Base-by-base conservation (phyloP, 2,888 invertebrate species). In the Pandemis cinnamomeana region DNA sequence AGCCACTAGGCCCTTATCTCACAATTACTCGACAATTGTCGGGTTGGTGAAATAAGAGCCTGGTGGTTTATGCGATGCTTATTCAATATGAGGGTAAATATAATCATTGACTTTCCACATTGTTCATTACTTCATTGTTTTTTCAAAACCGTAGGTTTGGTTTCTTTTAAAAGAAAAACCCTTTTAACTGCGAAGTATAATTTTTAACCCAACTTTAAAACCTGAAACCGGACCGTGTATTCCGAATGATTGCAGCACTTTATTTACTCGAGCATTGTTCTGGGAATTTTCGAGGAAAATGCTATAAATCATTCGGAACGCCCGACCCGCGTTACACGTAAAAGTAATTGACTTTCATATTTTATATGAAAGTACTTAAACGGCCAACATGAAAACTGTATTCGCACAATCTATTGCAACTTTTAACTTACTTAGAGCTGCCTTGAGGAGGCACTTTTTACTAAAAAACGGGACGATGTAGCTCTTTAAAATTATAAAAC, bases 261-360 rank as follows among this genome's bases (percentile, higher is more conserved):
- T 72, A 72, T 75, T 67, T 71, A 67, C 71, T 55, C 62, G 71
- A 62, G 46, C 62, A 44, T 64, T 53, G 68, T 68, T 72, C 61
- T 64, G 71, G 71, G 61, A 71, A 61, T 70, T 70, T 71, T 69
- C 58, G 11, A 15, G 55, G 63, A 70, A 76, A 71, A 70, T 71
- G 76, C 80, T 76, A 83, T 84, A 79, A 80, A 83, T 84, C 82
- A 84, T 78, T 68, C 58, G 70, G 66, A 79, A 76, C 78, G 77
- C 77, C 78, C 71, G 42, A 60, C 60, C 55, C 46, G 15, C 53
- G 58, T 13, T 66, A 55, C 68, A n/a, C 41, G 48, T 41, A 48
- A 41, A 64, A 36, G 53, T 72, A 72, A 69, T 69, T 69, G 68
- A 69, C 63, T 69, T 69, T 72, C 58, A 72, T 69, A 72, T 69